Conservation (phyloP, 2,113 vertebrate species). For the Fregata magnificens region DNA sequence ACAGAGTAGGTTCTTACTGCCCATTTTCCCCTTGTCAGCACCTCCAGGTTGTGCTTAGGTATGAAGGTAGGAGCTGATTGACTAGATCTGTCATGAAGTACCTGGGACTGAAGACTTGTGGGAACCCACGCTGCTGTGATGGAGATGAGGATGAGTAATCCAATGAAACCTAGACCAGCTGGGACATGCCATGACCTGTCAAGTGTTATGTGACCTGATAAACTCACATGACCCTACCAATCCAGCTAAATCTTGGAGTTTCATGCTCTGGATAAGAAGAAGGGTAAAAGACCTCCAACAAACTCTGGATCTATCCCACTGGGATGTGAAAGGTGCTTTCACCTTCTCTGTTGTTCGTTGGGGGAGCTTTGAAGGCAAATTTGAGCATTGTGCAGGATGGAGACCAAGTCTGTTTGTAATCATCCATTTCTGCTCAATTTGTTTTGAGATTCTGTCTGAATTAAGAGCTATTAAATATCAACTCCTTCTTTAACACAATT, state of each 20-base stretch:
- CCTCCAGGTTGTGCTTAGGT: not conserved
- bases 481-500: not conserved
- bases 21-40: not conserved
- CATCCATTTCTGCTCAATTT: not conserved
- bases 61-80: not conserved
- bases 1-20: not conserved
- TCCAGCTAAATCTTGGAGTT: not conserved
- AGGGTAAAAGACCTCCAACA: not conserved
- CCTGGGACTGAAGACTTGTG: not conserved
- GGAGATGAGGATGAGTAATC: not conserved
- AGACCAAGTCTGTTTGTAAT: not conserved
- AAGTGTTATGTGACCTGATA: not conserved
- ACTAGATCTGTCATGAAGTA: not conserved
- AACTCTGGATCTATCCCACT: not conserved
- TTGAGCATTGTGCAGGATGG: not conserved
- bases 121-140: not conserved
- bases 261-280: not conserved
- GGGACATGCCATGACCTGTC: not conserved
- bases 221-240: not conserved
- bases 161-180: not conserved
- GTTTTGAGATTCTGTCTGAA: not conserved
- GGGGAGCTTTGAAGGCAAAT: not conserved
- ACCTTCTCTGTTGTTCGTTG: fast-evolving
- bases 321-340: not conserved
- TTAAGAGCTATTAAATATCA: not conserved